Percentiles rank a stretch among this genome's conserved stretches.
phyloP scores from a whole-genome alignment of 1,140 invertebrate species.

The Semibalanus balanoides region DNA sequence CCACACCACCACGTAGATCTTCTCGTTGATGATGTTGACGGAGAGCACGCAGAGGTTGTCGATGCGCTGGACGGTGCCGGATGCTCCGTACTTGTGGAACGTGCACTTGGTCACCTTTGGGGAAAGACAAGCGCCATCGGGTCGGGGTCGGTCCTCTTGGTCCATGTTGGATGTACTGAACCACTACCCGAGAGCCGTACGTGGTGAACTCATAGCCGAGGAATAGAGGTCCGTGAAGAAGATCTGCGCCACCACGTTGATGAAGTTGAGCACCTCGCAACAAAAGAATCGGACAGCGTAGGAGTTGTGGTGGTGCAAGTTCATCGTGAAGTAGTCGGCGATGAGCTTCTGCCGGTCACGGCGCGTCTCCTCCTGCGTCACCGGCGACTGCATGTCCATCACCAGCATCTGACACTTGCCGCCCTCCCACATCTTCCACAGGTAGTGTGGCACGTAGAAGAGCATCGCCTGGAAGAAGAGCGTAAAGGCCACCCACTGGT shows the following conservation, averaged over 20 bases:
- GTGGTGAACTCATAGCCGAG: too few species aligned
- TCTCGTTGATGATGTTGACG: too few species aligned
- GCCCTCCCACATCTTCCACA: slow-evolving; percentile 45
- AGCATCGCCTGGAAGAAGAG: slow-evolving; percentile 57
- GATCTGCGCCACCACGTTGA: slow-evolving; percentile 27
- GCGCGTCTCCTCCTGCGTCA: slow-evolving; percentile 13
- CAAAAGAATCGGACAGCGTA: slow-evolving; percentile 21
- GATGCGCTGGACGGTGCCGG: slow-evolving; percentile 27
- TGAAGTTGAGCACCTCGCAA: slow-evolving; percentile 26
- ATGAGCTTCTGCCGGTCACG: slow-evolving; percentile 18
- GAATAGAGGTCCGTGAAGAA: slow-evolving; percentile 26
- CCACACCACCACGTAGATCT: slow-evolving; percentile 52
- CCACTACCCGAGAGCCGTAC: slow-evolving; percentile 25
- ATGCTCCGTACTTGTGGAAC: slow-evolving; percentile 28
- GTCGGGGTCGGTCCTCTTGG: slow-evolving; percentile 19
- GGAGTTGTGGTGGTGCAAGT: slow-evolving; percentile 21
- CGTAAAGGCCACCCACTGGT: slow-evolving; percentile 36
- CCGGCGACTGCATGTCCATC: slow-evolving; percentile 13
- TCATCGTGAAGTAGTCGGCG: slow-evolving; percentile 23
- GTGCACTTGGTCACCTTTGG: too few species aligned
- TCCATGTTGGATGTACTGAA: slow-evolving; percentile 21
- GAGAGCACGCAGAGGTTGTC: slow-evolving; percentile 33
- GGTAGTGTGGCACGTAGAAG: slow-evolving; percentile 47
- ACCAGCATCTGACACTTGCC: slow-evolving; percentile 24
- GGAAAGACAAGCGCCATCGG: slow-evolving; percentile 24